Conservation (phyloP, 1,140 invertebrate species). For the Thaumatotibia leucotreta region DNA sequence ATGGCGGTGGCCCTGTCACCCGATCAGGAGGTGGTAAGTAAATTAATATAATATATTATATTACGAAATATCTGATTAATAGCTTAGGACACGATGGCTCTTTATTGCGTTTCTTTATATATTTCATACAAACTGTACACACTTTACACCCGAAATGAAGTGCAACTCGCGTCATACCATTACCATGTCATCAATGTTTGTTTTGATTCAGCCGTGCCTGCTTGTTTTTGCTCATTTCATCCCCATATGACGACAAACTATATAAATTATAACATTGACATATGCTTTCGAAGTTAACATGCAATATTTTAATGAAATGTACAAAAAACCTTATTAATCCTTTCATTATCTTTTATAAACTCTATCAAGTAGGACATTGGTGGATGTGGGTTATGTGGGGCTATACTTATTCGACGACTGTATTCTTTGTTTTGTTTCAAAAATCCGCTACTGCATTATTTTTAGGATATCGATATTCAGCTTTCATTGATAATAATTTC, state of each 20-base stretch:
- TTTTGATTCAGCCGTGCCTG: slow-evolving; percentile 51
- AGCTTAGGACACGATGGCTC: background rate
- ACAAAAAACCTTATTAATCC: too few relatives aligned
- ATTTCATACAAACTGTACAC: background rate
- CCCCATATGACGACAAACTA: background rate
- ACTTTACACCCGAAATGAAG: slow-evolving; percentile 13
- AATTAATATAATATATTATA: slow-evolving; percentile 31
- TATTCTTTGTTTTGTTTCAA: background rate
- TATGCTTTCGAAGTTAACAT: background rate
- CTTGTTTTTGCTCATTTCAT: background rate
- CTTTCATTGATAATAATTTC: background rate
- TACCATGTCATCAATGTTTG: slow-evolving; percentile 71
- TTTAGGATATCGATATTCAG: background rate
- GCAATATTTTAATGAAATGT: background rate
- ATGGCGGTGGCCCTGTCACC: slow-evolving; percentile 83
- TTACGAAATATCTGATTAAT: background rate
- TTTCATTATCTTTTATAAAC: background rate
- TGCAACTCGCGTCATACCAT: slow-evolving; percentile 32
- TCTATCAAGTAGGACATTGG: background rate
- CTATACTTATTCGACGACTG: background rate
- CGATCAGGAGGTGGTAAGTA: slow-evolving; percentile 83
- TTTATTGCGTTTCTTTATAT: background rate
- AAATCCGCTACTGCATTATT: background rate
- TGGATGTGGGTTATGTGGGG: background rate
- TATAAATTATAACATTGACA: background rate